Evolutionary conservation across 2,113 vertebrate genomes (phyloP).

Genomic region (Columba livia): DNA sequence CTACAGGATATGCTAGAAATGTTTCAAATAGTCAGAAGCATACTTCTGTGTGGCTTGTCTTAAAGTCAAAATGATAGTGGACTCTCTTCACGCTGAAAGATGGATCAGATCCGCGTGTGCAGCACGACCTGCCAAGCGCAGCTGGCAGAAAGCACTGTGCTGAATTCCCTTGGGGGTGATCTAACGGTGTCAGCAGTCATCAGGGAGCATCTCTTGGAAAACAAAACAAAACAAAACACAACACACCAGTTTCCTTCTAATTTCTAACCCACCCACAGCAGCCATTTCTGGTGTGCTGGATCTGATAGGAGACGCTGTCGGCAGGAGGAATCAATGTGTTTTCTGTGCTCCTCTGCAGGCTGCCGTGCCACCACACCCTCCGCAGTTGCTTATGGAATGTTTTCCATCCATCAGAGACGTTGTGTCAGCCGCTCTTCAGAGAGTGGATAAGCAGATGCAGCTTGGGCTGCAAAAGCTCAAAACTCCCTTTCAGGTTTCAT

Average conservation of each 20-base stretch:
- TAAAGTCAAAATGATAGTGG: neutral
- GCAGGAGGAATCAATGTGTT: constrained; percentile 63
- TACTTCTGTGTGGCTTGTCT: neutral
- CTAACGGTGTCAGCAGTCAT: neutral
- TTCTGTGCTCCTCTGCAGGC: constrained; percentile 61
- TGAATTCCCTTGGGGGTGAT: neutral
- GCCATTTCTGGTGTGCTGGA: neutral
- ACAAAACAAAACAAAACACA: neutral
- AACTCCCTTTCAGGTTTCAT: constrained; percentile 58
- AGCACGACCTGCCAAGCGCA: neutral
- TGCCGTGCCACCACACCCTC: constrained; percentile 66
- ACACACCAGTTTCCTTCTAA: neutral
- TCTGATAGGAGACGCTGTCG: neutral
- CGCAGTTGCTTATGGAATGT: constrained; percentile 64
- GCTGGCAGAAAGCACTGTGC: neutral
- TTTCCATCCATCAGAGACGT: constrained; percentile 44
- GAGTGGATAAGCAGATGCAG: constrained; percentile 34
- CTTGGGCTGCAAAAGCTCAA: neutral
- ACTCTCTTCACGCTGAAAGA: neutral
- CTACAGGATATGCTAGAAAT: neutral
- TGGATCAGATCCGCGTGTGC: neutral
- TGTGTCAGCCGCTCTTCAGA: neutral
- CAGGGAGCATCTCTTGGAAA: neutral
- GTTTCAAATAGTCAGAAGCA: constrained; percentile 13
- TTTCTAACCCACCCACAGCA: neutral